Evolutionary conservation across 2,113 vertebrate genomes (phyloP).

Genomic region (Chroicocephalus ridibundus): DNA sequence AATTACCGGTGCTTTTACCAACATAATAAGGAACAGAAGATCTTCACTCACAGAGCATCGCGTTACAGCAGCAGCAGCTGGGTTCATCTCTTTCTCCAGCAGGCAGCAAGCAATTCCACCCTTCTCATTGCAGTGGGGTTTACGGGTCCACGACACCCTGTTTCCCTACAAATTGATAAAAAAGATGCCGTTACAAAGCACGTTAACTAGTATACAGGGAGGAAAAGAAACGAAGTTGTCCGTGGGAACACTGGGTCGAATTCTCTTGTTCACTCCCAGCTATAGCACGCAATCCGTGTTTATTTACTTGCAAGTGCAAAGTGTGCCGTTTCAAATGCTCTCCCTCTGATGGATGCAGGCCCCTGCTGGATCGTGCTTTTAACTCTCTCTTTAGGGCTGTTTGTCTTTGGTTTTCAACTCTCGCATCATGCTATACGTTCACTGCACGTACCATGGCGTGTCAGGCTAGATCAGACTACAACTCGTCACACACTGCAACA

Average conservation of each 20-base stretch:
- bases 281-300: neutral
- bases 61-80: neutral
- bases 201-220: neutral
- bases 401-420: constrained; percentile 45
- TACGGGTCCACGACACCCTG: neutral
- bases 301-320: constrained; percentile 21
- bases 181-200: neutral
- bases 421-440: constrained; percentile 42
- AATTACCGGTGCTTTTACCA: neutral
- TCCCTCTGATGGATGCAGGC: constrained; percentile 4
- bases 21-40: neutral
- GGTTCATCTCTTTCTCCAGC: neutral
- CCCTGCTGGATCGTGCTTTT: neutral
- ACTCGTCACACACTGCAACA: constrained; percentile 51
- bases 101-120: neutral
- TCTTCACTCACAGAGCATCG: neutral
- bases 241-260: neutral
- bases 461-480: constrained; percentile 56
- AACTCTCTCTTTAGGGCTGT: constrained; percentile 17
- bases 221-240: neutral
- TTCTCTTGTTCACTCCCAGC: neutral
- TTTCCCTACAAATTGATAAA: neutral
- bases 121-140: neutral
- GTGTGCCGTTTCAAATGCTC: constrained; percentile 26
- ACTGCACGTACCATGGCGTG: constrained; percentile 1